Evolutionary conservation across 2,888 invertebrate species (phyloP), one percentile per base, ranked within the genome.

Genomic region (Dastarcus helophoroides): DNA sequence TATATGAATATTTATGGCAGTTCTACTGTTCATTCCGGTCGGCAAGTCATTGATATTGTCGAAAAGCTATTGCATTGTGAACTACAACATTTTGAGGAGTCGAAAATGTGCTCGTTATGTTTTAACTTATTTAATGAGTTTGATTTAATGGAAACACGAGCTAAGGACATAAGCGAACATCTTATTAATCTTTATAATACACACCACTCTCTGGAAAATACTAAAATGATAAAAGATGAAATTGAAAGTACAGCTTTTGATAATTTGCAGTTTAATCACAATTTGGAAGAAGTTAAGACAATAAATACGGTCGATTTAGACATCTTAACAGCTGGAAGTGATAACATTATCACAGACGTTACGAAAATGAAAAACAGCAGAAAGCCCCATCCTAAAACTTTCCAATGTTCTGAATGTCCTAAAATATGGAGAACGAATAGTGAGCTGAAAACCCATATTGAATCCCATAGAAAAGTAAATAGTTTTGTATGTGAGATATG

Each of bases 401-500:
- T 44, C 13, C 39, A 44, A 28, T 54, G 50, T 33, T 35, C 42
- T 9, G 36, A 40, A 27, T 56, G 56, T 42, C 40, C 46, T 3
- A 52, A 54, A 40, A 43, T 41, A 27, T 56, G 48, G 45, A 44
- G 45, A 32, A 53, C 53, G 8, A 37, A 39, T 31, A 35, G 44
- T 10, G 53, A 57, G 38, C 39, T 56, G 11, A 49, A 51, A 40
- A 48, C 39, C 30, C 56, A 58, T 36, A 34, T 44, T 26, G 33
- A 37, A 4, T 37, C 53, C 9, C 56, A 58, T 35, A 49, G 41
- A 33, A 40, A 46, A 22, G 44, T 43, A 13, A 40, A 49, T n/a
- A 50, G 54, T 7, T 62, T 49, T 40, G 50, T 63, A 33, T 69
- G 68, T 46, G 67, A 69, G 48, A 60, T 64, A 29, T 71, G 69